Evolutionary conservation across 2,888 invertebrate species (phyloP).

Genomic region (Melanchra persicariae): DNA sequence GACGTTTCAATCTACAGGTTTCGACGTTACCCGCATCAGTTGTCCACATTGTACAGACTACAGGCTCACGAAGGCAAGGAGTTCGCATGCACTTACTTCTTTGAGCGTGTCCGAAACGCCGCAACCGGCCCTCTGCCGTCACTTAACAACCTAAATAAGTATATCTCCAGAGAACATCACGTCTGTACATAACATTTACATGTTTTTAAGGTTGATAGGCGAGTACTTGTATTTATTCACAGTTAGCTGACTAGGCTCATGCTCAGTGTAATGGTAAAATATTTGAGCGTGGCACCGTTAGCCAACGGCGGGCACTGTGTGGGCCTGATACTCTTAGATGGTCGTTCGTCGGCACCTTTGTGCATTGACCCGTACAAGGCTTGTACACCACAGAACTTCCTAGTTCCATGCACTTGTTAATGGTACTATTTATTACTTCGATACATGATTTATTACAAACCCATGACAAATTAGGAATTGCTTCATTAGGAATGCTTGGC

Average conservation of each 20-base stretch:
- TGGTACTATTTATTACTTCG: conserved; percentile 68
- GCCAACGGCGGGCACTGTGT: conserved; percentile 67
- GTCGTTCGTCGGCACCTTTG: conserved; percentile 84
- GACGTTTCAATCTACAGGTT: conserved; percentile 71
- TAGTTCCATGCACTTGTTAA: conserved; percentile 75
- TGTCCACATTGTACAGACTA: conserved; percentile 67
- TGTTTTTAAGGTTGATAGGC: conserved; percentile 51
- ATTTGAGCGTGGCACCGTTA: conserved; percentile 85
- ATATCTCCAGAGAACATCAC: conserved; percentile 53
- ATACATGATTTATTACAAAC: conserved; percentile 33
- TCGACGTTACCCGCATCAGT: conserved; percentile 67
- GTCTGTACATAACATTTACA: conserved; percentile 54
- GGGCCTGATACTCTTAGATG: conserved; percentile 73
- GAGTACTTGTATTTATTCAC: conserved; percentile 64
- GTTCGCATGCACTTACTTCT: conserved; percentile 62
- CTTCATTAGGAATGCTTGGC: conserved; percentile 36
- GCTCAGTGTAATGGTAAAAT: conserved; percentile 74
- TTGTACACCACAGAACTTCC: conserved; percentile 79
- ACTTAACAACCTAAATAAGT: conserved; percentile 59
- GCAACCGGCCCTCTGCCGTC: conserved; percentile 62
- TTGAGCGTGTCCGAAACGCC: conserved; percentile 63
- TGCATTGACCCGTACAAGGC: conserved; percentile 87
- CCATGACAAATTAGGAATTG: conserved; percentile 19
- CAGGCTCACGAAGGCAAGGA: conserved; percentile 58
- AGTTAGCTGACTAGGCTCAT: conserved; percentile 62